phyloP scores from a whole-genome alignment of 2,888 invertebrate genomes.

The Leuctra nigra region DNA sequence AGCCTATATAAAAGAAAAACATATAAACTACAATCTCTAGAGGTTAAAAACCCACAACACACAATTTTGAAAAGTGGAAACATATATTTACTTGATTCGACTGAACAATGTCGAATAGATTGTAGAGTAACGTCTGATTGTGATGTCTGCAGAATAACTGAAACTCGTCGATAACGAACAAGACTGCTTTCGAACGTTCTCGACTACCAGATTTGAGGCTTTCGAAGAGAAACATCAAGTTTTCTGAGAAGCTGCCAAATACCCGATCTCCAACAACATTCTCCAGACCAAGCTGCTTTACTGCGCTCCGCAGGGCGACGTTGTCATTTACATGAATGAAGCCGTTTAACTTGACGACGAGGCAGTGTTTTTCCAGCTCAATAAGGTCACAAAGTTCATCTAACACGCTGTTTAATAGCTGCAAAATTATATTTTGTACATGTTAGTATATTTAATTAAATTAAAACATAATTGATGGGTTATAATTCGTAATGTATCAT shows the following conservation, averaged over 20 bases:
- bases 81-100: conserved; percentile 52
- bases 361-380: conserved; percentile 56
- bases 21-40: neutral
- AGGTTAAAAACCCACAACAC: neutral
- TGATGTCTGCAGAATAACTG: conserved; percentile 84
- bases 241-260: conserved; percentile 68
- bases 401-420: conserved; percentile 72
- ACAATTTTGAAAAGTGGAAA: too few relatives aligned
- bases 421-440: too few relatives aligned
- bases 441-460: too few relatives aligned
- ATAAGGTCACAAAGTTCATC: conserved; percentile 52
- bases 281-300: conserved; percentile 68
- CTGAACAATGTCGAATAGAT: conserved; percentile 89
- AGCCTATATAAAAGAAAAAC: conserved; percentile 41
- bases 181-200: conserved; percentile 55
- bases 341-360: conserved; percentile 72
- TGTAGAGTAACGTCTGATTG: conserved; percentile 87
- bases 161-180: conserved; percentile 85
- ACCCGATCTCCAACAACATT: conserved; percentile 76
- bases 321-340: conserved; percentile 88
- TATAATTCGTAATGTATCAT: too few relatives aligned
- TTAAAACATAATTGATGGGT: too few relatives aligned
- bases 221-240: conserved; percentile 72
- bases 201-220: conserved; percentile 68
- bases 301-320: conserved; percentile 74